Evolutionary conservation across 2,888 invertebrate species (phyloP).

Genomic region (Merodon equestris): DNA sequence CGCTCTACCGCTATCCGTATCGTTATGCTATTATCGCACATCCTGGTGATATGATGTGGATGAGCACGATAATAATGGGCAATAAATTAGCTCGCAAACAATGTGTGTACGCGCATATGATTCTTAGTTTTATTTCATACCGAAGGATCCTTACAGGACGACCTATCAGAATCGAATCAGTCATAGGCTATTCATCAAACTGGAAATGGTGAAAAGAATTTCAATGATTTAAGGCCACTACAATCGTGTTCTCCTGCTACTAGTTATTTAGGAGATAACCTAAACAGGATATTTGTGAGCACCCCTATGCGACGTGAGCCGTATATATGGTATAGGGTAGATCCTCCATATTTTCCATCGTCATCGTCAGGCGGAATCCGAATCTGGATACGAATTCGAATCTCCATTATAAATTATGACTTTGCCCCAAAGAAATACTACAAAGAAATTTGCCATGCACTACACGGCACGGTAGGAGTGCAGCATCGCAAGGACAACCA

Average conservation of each 20-base stretch:
- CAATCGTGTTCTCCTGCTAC: too few species aligned
- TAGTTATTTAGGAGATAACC: too few species aligned
- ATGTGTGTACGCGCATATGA: conserved; percentile 39
- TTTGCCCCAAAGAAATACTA: conserved; percentile 47
- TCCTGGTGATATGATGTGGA: conserved; percentile 61
- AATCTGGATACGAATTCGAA: conserved; percentile 15
- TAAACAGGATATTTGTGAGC: too few species aligned
- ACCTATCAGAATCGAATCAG: conserved; percentile 54
- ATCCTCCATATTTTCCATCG: conserved; percentile 17
- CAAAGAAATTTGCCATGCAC: conserved; percentile 57
- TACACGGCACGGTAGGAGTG: too few species aligned
- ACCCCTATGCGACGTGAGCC: conserved; percentile 25
- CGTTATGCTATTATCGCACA: conserved; percentile 8
- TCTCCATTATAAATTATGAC: conserved; percentile 61
- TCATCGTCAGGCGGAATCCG: conserved; percentile 52
- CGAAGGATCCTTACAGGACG: not conserved
- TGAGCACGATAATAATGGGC: conserved; percentile 63
- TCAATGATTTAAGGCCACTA: too few species aligned
- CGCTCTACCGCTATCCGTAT: not conserved
- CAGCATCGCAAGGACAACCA: conserved; percentile 47
- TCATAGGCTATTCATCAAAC: conserved; percentile 63
- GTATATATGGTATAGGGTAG: not conserved
- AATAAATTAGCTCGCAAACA: conserved; percentile 66
- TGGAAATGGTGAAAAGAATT: too few species aligned
- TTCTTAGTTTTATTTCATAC: too few species aligned